Evolutionary conservation across 2,797 vertebrate species (phyloP), one percentile per base, ranked within the genome.

Genomic region (Enteromius fasciolatus): DNA sequence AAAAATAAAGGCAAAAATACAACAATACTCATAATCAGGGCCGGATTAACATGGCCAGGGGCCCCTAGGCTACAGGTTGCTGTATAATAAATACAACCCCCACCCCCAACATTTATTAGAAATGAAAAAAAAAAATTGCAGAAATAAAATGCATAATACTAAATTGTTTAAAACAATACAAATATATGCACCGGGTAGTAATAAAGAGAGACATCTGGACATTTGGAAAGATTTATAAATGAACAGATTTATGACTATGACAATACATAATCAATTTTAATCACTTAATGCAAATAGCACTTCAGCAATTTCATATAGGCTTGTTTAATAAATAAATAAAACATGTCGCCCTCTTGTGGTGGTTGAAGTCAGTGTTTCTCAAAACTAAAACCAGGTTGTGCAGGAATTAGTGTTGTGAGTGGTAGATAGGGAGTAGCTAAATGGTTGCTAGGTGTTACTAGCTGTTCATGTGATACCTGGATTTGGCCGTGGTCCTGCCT

Each of bases 281-380:
- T 33, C 44, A 78, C 18, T 36, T 39, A 68, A 67, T 77, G 18
- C 11, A 78, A 50, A 33, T n/a, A 77, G 18, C 23, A 11, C 17
- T 46, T 52, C 0, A 33, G 11, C 9, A 41, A n/a, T 15, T 15
- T n/a, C 6, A 31, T 2, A 20, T 28, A 23, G 14, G 14, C 46
- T 4, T 15, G 15, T 14, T 2, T 15, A 52, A 3, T n/a, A 73
- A 4, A 33, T 3, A 18, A 52, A 7, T 52, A 4, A 52, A 6
- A 46, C 46, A 15, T 69, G 36, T 5, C 23, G 23, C 50, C 66
- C 78, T 80, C 78, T 70, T n/a, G 50, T 69, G 64, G 20, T 39
- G 31, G 2, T 2, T 4, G 0, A 36, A 36, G 76, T 48, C 17
- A 78, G 2, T 46, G 20, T 48, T 25, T 48, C 75, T 63, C 10